Percentiles rank a stretch among this genome's conserved stretches.
These are phyloP conservation scores for Tinamus major DNA, from an alignment of 2,797 vertebrate species.

Conservation along the genomic window DNA sequence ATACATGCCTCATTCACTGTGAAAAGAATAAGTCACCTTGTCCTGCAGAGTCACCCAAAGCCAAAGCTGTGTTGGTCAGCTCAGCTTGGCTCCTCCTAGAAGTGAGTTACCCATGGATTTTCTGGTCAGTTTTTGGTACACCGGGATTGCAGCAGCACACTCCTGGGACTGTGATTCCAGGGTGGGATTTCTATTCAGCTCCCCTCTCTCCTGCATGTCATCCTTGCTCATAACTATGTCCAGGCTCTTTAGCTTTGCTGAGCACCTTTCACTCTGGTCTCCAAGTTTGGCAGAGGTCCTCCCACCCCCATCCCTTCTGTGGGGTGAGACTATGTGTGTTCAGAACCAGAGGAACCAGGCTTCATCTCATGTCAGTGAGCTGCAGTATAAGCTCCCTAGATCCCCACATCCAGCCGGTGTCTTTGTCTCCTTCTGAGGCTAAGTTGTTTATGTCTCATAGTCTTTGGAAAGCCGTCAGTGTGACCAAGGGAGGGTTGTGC, in stretches of 20 bases:
- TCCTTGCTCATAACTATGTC: fast-evolving
- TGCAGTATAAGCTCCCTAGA: neutral
- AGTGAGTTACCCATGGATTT: neutral
- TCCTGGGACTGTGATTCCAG: neutral
- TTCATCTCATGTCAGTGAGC: neutral
- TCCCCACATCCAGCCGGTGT: neutral
- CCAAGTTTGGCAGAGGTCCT: neutral
- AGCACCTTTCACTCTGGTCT: neutral
- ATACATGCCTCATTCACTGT: neutral
- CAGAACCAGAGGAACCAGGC: neutral
- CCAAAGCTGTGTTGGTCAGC: neutral
- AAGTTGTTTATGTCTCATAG: neutral
- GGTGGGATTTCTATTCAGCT: neutral
- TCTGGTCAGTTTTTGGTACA: neutral
- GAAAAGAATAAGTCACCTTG: neutral
- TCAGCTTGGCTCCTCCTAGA: neutral
- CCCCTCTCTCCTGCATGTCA: neutral
- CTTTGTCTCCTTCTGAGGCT: neutral
- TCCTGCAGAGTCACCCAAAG: fast-evolving
- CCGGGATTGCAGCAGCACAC: fast-evolving
- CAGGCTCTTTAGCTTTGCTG: neutral
- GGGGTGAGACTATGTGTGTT: neutral
- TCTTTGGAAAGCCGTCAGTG: neutral
- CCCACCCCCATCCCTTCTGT: neutral
- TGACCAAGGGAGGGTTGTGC: neutral